Evolutionary conservation across 2,797 vertebrate species (phyloP).

Genomic region (Hydrophis major): DNA sequence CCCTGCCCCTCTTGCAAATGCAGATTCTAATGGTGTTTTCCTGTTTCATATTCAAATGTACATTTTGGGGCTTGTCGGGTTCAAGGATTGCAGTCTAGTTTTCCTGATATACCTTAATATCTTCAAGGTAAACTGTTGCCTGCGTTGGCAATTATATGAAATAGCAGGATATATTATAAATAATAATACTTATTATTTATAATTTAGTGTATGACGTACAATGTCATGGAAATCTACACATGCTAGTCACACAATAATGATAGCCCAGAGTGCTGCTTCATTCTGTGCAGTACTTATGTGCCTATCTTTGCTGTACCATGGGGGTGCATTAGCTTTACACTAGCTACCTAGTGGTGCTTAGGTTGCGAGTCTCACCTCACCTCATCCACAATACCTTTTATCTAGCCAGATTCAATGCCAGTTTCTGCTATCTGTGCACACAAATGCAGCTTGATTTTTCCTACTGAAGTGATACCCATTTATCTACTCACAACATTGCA

Average conservation of each 20-base stretch:
- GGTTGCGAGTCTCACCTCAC: not conserved
- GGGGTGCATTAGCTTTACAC: not conserved
- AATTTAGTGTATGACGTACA: not conserved
- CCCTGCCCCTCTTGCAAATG: not conserved
- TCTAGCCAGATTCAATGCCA: not conserved
- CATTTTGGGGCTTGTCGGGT: not conserved
- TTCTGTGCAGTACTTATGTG: not conserved
- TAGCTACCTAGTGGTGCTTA: not conserved
- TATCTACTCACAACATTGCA: not conserved
- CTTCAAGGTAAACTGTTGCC: not conserved
- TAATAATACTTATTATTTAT: not conserved
- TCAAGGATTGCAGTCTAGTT: not conserved
- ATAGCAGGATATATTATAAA: not conserved
- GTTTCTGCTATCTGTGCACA: not conserved
- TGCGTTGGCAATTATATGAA: not conserved
- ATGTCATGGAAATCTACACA: not conserved
- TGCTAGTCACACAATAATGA: not conserved
- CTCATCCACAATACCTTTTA: not conserved
- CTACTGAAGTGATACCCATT: not conserved
- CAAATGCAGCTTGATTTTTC: not conserved
- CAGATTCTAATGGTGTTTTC: not conserved
- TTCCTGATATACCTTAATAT: not conserved
- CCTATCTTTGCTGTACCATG: not conserved
- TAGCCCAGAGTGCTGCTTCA: not conserved
- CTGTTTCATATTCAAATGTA: not conserved